Evolutionary conservation across 1,140 invertebrate species (phyloP), one percentile per base, ranked within the genome.

Genomic region (Dendrolimus kikuchii): DNA sequence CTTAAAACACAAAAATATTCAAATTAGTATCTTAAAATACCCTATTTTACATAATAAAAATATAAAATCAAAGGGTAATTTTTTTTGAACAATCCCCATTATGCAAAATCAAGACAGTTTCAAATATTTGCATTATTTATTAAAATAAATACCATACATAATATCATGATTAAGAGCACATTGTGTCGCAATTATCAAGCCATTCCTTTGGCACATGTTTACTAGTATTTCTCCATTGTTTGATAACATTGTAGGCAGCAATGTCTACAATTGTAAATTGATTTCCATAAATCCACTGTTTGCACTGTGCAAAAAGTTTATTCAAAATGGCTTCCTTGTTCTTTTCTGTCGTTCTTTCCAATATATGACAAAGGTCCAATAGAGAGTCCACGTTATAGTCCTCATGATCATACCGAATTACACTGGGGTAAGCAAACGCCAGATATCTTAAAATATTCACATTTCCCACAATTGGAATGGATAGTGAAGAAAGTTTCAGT

Each of bases 241-340:
- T 92, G 44, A 92, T 77, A 40, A 88, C 75, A 62, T 91, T 92
- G 85, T 89, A 92, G 7, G 85, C 80, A 51, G 90, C 90, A 46
- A 92, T 58, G 78, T 93, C 92, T 37, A 88, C 87, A 59, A 93
- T 86, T 38, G 88, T 86, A 50, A 89, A 85, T 37, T 86, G 44
- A 38, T 68, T 64, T 9, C 64, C 68, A 60, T 73, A 71, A 58
- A 83, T 73, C 80, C 79, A 86, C 8, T 59, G 57, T 38, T 72
- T 70, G 43, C 48, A 46, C 36, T 72, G 51, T 37, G 53, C 55
- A 66, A 79, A 82, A 38, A 85, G 41, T 61, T 76, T 77, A n/a
- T 63, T 65, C 39, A 75, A 56, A 42, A 71, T 49, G 6, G 57
- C 52, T 64, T 77, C 74, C 53, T 70, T 81, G 55, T 74, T 77